Evolutionary conservation across 2,888 invertebrate genomes (phyloP).

Genomic region (Apantesis nais): DNA sequence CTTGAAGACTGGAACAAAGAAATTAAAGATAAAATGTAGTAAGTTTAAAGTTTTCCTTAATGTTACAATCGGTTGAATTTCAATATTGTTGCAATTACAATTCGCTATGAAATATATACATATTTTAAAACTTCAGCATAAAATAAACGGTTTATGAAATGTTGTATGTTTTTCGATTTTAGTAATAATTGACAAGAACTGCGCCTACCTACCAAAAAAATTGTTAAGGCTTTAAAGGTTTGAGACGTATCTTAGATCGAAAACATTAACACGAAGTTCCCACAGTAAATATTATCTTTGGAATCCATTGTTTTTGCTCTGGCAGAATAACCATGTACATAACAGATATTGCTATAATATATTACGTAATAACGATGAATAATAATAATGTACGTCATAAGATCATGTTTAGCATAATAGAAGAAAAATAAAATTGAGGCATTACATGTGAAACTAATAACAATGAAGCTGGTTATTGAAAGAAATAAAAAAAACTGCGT

Average conservation of each 20-base stretch:
- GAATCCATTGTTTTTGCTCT: not conserved
- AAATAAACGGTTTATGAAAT: not conserved
- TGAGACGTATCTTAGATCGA: too few relatives aligned
- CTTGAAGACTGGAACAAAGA: constrained; percentile 61
- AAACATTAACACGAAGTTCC: too few relatives aligned
- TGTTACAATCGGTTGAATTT: not conserved
- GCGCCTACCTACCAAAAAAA: not conserved
- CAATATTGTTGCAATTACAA: too few relatives aligned
- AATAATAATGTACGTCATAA: not conserved
- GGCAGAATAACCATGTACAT: not conserved
- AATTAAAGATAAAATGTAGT: not conserved
- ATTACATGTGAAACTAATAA: not conserved
- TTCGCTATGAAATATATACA: too few relatives aligned
- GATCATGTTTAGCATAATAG: not conserved
- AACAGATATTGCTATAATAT: not conserved
- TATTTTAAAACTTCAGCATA: too few relatives aligned
- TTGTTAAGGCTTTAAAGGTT: too few relatives aligned
- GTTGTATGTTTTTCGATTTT: not conserved
- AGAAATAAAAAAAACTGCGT: not conserved
- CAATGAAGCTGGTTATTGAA: not conserved
- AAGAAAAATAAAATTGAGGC: not conserved
- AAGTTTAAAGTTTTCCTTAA: too few relatives aligned
- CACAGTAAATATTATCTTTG: not conserved
- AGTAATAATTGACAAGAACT: not conserved
- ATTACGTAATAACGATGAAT: not conserved